Percentiles rank a stretch among this genome's conserved stretches.
Conservation (phyloP, 1,140 invertebrate species). For the Aphelenchoides avenae region DNA sequence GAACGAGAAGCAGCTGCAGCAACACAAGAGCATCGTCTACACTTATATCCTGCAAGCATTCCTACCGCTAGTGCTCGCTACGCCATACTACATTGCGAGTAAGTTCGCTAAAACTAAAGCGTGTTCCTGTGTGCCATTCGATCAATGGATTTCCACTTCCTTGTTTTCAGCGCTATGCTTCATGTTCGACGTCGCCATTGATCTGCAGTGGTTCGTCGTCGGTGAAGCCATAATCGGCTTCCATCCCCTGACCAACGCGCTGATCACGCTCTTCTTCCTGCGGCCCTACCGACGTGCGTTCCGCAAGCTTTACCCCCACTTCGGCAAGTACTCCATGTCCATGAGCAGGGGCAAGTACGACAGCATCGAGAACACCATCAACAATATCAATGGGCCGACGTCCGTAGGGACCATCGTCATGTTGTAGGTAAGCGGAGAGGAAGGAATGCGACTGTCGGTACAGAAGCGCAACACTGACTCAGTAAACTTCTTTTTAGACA, state of each 20-base stretch:
- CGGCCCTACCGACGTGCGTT: slow-evolving; percentile 44
- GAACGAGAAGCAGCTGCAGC: slow-evolving; percentile 49
- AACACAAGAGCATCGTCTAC: slow-evolving; percentile 48
- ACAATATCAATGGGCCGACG: slow-evolving; percentile 1
- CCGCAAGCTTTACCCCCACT: slow-evolving; percentile 22
- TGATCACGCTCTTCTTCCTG: slow-evolving; percentile 45
- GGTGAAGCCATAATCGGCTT: slow-evolving; percentile 48
- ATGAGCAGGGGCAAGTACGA: not conserved
- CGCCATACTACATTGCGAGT: slow-evolving; percentile 54
- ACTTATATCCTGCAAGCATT: slow-evolving; percentile 47
- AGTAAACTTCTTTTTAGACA: no score
- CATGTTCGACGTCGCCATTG: slow-evolving; percentile 50
- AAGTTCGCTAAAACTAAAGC: slow-evolving; percentile 18
- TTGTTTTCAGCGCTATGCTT: slow-evolving; percentile 47
- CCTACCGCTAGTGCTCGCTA: slow-evolving; percentile 44
- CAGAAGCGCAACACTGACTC: no score
- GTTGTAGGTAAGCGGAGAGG: no score
- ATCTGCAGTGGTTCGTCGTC: slow-evolving; percentile 46
- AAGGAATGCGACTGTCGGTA: no score
- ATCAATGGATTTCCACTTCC: slow-evolving; percentile 1
- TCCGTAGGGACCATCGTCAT: not conserved
- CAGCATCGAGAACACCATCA: no score
- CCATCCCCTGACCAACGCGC: slow-evolving; percentile 49
- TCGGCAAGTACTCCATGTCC: not conserved
- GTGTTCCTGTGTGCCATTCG: slow-evolving; percentile 15